Conservation (phyloP, 2,797 vertebrate species). For the Gila robusta region DNA sequence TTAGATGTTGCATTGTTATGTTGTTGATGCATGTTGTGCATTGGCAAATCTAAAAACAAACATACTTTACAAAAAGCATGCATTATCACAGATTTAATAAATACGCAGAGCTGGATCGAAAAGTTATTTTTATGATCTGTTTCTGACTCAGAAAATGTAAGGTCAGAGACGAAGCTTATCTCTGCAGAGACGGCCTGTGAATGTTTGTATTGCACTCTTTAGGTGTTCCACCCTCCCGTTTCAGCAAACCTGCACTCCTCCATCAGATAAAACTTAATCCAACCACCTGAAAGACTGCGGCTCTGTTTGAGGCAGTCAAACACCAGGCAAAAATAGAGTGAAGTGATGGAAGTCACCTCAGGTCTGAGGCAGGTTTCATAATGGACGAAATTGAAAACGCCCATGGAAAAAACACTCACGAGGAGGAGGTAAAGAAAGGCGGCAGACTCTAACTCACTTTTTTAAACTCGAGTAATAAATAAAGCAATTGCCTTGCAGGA, state of each 20-base stretch:
- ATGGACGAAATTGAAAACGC: constrained; percentile 38
- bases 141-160: background rate
- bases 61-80: background rate
- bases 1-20: background rate
- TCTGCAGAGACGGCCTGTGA: background rate
- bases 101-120: background rate
- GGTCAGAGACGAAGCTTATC: constrained; percentile 30
- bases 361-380: constrained; percentile 35
- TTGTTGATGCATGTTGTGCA: background rate
- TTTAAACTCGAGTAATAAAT: constrained; percentile 46
- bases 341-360: constrained; percentile 36
- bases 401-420: background rate
- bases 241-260: constrained; percentile 33
- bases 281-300: constrained; percentile 5
- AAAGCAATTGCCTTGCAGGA: constrained; percentile 32
- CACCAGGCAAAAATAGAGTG: constrained; percentile 17
- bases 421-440: constrained; percentile 8
- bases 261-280: constrained; percentile 44
- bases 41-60: background rate
- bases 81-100: background rate
- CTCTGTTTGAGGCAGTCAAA: constrained; percentile 6
- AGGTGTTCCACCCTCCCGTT: constrained; percentile 21
- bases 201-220: constrained; percentile 37
- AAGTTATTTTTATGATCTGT: background rate
- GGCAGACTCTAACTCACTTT: background rate